Conservation (phyloP, 1,140 invertebrate species). For the Dreissena polymorpha region DNA sequence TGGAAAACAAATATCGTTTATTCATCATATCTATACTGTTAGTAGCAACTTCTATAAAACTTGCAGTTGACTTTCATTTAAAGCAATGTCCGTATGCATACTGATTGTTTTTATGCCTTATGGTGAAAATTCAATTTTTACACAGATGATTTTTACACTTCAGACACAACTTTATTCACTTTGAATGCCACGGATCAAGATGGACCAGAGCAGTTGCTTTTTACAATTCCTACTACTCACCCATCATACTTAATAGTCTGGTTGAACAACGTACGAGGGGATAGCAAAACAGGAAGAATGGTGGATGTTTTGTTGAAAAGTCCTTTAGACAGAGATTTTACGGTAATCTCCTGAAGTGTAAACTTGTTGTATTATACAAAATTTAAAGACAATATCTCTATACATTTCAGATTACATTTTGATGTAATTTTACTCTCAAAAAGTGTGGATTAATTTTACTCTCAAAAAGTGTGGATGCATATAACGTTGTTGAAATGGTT, state of each 20-base stretch:
- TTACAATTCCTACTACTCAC: constrained; percentile 39
- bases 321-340: constrained; percentile 34
- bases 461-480: neutral
- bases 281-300: constrained; percentile 22
- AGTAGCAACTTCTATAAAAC: too few species aligned
- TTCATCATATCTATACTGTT: too few species aligned
- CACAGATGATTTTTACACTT: too few species aligned
- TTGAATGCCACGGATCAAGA: constrained; percentile 23
- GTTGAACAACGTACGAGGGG: constrained; percentile 25
- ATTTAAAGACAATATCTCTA: neutral
- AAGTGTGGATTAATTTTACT: neutral
- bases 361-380: neutral
- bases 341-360: constrained; percentile 9
- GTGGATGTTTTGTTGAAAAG: constrained; percentile 38
- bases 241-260: neutral
- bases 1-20: too few species aligned
- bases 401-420: neutral
- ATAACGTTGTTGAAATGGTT: neutral
- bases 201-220: constrained; percentile 39
- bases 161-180: constrained; percentile 21
- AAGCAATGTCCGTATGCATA: too few species aligned
- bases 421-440: neutral
- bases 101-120: too few species aligned
- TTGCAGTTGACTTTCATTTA: too few species aligned
- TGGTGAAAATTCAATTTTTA: too few species aligned